A percentile compares a stretch with the other conserved stretches of the same genome.
Conservation (phyloP, 2,113 vertebrate genomes). For the Clupea harengus region DNA sequence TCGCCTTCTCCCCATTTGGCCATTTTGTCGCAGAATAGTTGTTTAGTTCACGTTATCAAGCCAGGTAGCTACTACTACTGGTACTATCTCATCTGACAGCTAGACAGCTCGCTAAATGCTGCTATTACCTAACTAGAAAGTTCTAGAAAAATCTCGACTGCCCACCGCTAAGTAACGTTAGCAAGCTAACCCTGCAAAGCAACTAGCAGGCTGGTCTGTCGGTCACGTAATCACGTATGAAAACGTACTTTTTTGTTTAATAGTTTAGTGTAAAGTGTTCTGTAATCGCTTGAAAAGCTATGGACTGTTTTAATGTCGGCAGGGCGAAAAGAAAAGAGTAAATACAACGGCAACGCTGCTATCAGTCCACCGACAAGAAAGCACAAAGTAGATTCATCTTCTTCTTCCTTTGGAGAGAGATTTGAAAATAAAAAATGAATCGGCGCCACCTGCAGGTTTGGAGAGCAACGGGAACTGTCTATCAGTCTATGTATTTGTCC, state of each 20-base stretch:
- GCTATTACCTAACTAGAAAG: not conserved
- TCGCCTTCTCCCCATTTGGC: constrained; percentile 87
- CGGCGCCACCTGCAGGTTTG: not conserved
- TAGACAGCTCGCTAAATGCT: not conserved
- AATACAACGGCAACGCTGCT: not conserved
- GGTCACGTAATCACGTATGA: not conserved
- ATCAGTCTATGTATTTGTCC: not conserved
- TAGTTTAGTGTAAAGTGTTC: not conserved
- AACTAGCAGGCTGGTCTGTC: not conserved
- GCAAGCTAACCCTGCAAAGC: not conserved
- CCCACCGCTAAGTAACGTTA: not conserved
- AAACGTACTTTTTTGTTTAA: not conserved
- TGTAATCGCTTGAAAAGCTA: not conserved
- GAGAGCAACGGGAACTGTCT: not conserved
- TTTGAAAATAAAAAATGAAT: not conserved
- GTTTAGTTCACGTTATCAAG: not conserved
- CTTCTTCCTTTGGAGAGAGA: not conserved
- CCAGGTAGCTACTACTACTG: not conserved
- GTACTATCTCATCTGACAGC: not conserved
- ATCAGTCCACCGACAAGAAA: not conserved
- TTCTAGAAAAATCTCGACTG: not conserved
- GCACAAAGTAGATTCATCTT: not conserved
- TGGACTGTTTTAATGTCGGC: not conserved
- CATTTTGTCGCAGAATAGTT: constrained; percentile 56
- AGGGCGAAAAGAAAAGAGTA: not conserved